A percentile compares a stretch with the other conserved stretches of the same genome.
Evolutionary conservation across 2,797 vertebrate genomes (phyloP).

Genomic region (Miichthys miiuy): DNA sequence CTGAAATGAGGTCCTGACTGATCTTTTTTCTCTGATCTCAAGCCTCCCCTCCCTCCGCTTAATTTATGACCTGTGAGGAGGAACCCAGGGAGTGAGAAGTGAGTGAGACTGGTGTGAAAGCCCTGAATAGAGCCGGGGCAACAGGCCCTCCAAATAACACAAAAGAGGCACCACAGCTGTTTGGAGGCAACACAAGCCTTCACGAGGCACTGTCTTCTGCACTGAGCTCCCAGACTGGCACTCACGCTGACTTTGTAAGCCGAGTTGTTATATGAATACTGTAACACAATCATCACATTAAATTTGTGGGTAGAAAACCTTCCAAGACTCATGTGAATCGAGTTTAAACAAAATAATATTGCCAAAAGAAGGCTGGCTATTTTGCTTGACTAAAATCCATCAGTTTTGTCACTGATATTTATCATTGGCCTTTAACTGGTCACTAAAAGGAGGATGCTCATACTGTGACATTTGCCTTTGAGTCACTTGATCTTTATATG

Average conservation of each 20-base stretch:
- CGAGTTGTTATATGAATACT: constrained; percentile 51
- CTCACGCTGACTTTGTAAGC: constrained; percentile 68
- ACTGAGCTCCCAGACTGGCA: constrained; percentile 66
- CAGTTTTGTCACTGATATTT: constrained; percentile 22
- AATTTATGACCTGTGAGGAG: constrained; percentile 87
- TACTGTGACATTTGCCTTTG: constrained; percentile 26
- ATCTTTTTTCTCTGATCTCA: constrained; percentile 77
- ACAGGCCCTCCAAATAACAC: constrained; percentile 83
- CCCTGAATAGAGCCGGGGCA: constrained; percentile 85
- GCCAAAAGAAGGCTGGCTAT: background rate
- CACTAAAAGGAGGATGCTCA: constrained; percentile 15
- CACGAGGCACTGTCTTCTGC: constrained; percentile 64
- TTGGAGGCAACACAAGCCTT: constrained; percentile 79
- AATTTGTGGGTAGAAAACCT: constrained; percentile 29
- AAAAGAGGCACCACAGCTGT: constrained; percentile 83
- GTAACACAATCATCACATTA: constrained; percentile 55
- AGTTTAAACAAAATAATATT: constrained; percentile 24
- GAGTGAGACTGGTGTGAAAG: constrained; percentile 87
- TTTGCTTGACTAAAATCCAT: constrained; percentile 10
- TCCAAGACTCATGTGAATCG: constrained; percentile 9
- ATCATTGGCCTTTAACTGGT: background rate
- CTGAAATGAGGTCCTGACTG: constrained; percentile 78
- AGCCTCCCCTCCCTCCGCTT: constrained; percentile 74
- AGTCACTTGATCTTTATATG: constrained; percentile 19
- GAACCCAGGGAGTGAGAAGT: constrained; percentile 86